A percentile compares a stretch with the other conserved stretches of the same genome.
phyloP scores from a whole-genome alignment of 2,113 vertebrate species.

The Himantopus leucocephalus region DNA sequence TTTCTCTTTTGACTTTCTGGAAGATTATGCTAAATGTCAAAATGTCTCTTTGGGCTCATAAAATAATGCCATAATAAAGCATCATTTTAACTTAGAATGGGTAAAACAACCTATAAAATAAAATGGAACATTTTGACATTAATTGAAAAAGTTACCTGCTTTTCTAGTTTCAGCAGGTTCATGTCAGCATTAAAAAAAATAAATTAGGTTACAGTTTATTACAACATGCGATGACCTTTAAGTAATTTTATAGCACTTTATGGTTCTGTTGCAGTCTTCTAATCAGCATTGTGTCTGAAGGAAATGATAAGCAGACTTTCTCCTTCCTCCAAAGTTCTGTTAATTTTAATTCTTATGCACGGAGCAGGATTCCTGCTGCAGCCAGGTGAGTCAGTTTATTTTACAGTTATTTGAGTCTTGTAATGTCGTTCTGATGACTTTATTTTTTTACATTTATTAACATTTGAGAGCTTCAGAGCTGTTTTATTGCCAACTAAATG shows the following conservation, averaged over 20 bases:
- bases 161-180: slow-evolving; percentile 71
- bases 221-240: slow-evolving; percentile 77
- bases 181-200: slow-evolving; percentile 72
- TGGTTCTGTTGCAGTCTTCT: slow-evolving; percentile 59
- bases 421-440: neutral
- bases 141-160: slow-evolving; percentile 73
- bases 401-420: neutral
- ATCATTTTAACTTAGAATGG: slow-evolving; percentile 75
- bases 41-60: slow-evolving; percentile 76
- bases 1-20: slow-evolving; percentile 70
- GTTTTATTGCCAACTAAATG: neutral
- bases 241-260: slow-evolving; percentile 65
- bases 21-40: slow-evolving; percentile 81
- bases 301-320: slow-evolving; percentile 46
- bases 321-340: slow-evolving; percentile 45
- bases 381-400: neutral
- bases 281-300: slow-evolving; percentile 61
- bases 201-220: slow-evolving; percentile 76
- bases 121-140: slow-evolving; percentile 77
- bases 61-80: slow-evolving; percentile 70
- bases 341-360: slow-evolving; percentile 15
- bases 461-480: neutral
- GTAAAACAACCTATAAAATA: slow-evolving; percentile 80
- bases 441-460: neutral
- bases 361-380: neutral